phyloP scores from a whole-genome alignment of 2,113 vertebrate genomes.

The Sardina pilchardus region DNA sequence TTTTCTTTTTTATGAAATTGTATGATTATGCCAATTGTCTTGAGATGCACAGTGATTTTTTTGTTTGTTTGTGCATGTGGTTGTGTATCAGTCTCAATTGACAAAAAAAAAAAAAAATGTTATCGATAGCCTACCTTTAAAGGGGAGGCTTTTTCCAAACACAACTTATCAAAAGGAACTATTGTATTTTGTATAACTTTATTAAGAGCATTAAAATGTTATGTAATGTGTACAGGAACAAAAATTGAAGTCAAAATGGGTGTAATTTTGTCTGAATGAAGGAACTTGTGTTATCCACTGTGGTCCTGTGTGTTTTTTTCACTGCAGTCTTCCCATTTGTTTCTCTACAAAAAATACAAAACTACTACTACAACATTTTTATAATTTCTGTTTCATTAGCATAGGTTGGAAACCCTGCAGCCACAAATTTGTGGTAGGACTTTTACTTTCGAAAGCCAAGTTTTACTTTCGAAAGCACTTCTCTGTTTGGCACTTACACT shows the following conservation, averaged over 20 bases:
- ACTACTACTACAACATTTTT: too few relatives aligned
- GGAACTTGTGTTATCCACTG: conserved; percentile 57
- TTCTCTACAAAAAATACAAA: too few relatives aligned
- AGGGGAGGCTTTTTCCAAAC: conserved; percentile 45
- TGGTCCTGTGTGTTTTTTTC: conserved; percentile 48
- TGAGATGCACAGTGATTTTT: conserved; percentile 41
- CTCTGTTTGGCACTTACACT: too few relatives aligned
- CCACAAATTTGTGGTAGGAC: conserved; percentile 28
- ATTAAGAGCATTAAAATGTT: conserved; percentile 68
- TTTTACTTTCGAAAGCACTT: too few relatives aligned
- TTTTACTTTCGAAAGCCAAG: too few relatives aligned
- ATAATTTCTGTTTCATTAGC: too few relatives aligned
- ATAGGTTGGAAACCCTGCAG: too few relatives aligned
- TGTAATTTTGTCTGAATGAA: conserved; percentile 68
- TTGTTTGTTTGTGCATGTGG: conserved; percentile 66
- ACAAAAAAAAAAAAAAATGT: conserved; percentile 29
- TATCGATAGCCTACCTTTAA: not conserved
- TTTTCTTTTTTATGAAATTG: conserved; percentile 49
- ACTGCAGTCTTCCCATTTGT: not conserved
- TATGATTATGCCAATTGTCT: conserved; percentile 44
- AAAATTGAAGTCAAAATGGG: conserved; percentile 57
- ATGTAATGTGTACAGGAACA: conserved; percentile 69
- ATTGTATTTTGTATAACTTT: conserved; percentile 76
- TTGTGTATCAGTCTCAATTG: conserved; percentile 26
- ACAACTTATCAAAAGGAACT: conserved; percentile 64